Conservation (phyloP, 2,113 vertebrate species). For the Dasyprocta punctata region DNA sequence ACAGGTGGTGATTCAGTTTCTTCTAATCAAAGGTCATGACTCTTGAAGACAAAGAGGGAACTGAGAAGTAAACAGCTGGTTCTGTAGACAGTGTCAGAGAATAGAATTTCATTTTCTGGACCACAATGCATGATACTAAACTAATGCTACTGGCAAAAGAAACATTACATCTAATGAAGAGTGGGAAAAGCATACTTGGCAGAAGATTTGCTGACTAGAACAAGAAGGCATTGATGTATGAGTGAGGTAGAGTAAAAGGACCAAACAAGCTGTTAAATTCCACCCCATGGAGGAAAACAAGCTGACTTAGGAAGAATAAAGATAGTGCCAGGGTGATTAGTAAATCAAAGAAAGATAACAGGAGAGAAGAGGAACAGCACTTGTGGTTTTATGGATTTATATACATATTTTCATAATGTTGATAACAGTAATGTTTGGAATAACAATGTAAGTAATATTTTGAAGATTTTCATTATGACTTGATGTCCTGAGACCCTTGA, state of each 20-base stretch:
- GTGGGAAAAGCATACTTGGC: slow-evolving; percentile 73
- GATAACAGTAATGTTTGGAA: background rate
- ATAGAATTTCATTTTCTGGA: slow-evolving; percentile 74
- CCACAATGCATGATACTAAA: slow-evolving; percentile 54
- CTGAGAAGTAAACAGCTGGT: slow-evolving; percentile 74
- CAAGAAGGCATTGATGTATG: slow-evolving; percentile 76
- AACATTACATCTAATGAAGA: slow-evolving; percentile 68
- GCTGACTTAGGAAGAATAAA: slow-evolving; percentile 66
- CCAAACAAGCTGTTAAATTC: slow-evolving; percentile 70
- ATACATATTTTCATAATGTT: background rate
- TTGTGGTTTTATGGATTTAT: background rate
- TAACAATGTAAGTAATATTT: background rate
- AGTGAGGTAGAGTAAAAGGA: slow-evolving; percentile 29
- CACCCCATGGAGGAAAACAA: slow-evolving; percentile 49
- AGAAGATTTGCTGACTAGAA: slow-evolving; percentile 76
- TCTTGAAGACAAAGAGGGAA: slow-evolving; percentile 71
- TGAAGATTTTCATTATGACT: background rate
- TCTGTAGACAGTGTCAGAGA: slow-evolving; percentile 66
- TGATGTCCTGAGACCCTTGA: background rate
- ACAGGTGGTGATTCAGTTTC: slow-evolving; percentile 63
- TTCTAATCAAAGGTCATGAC: slow-evolving; percentile 71
- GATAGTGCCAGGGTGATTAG: slow-evolving; percentile 6
- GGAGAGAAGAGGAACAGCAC: background rate
- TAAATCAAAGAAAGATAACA: background rate
- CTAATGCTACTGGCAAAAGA: slow-evolving; percentile 76